Conservation (phyloP, 2,113 vertebrate species). For the Carlito syrichta region DNA sequence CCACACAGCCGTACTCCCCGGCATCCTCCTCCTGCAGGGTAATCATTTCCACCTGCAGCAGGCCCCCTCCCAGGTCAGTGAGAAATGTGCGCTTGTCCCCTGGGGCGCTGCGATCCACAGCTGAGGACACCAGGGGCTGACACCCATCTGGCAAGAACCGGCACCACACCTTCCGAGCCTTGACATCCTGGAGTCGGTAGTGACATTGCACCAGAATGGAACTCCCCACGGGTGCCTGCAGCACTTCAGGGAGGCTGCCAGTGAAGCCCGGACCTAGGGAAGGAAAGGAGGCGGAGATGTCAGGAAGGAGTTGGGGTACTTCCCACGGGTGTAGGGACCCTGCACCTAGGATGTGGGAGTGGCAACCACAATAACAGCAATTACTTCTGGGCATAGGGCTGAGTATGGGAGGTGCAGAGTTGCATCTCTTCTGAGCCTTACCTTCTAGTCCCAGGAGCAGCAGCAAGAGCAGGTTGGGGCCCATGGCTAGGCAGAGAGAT, state of each 20-base stretch:
- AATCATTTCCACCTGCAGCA: slow-evolving; percentile 80
- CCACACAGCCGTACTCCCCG: slow-evolving; percentile 81
- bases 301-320: no score
- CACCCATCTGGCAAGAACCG: slow-evolving; percentile 53
- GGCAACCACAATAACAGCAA: fast-evolving
- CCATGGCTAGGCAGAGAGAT: slow-evolving; percentile 47
- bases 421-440: not conserved
- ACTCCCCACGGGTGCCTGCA: not conserved
- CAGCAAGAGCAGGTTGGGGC: not conserved
- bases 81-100: not conserved
- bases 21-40: slow-evolving; percentile 73
- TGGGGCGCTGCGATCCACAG: slow-evolving; percentile 41
- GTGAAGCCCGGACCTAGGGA: not conserved
- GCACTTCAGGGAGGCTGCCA: not conserved
- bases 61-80: slow-evolving; percentile 74
- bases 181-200: slow-evolving; percentile 56
- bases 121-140: slow-evolving; percentile 64
- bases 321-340: not conserved
- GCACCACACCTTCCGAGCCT: slow-evolving; percentile 82
- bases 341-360: not conserved
- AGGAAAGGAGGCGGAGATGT: not conserved
- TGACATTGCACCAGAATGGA: slow-evolving; percentile 60
- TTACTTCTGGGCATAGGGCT: not conserved
- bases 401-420: not conserved
- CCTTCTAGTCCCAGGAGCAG: slow-evolving; percentile 50